Conservation (phyloP, 2,888 invertebrate species). For the Steinernema scapterisci region DNA sequence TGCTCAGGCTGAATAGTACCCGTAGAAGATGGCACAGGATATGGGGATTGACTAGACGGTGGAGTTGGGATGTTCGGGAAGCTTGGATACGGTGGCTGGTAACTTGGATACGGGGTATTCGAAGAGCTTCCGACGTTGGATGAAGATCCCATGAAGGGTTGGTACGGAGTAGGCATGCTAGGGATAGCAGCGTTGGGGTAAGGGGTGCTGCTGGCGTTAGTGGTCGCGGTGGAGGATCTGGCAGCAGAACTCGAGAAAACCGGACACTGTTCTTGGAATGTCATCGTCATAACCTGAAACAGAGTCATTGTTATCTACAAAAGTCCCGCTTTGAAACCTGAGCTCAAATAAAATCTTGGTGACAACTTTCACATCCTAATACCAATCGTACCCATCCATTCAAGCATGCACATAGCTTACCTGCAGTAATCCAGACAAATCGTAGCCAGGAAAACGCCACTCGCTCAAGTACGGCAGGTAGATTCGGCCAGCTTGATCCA, state of each 20-base stretch:
- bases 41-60: slow-evolving; percentile 39
- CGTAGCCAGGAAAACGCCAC: slow-evolving; percentile 81
- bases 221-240: slow-evolving; percentile 71
- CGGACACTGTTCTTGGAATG: slow-evolving; percentile 93
- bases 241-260: slow-evolving; percentile 72
- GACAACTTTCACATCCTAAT: background rate
- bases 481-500: slow-evolving; percentile 91
- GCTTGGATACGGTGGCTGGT: slow-evolving; percentile 69
- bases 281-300: slow-evolving; percentile 78
- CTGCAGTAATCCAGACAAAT: slow-evolving; percentile 85
- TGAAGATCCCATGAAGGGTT: slow-evolving; percentile 20
- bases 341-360: too few species aligned
- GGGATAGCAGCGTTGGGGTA: slow-evolving; percentile 29
- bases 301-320: too few species aligned
- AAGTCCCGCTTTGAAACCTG: too few species aligned
- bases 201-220: slow-evolving; percentile 36
- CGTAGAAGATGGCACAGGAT: slow-evolving; percentile 72
- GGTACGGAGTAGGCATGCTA: slow-evolving; percentile 2
- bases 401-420: too few species aligned
- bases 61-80: slow-evolving; percentile 45
- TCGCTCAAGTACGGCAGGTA: slow-evolving; percentile 95
- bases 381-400: background rate
- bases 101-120: slow-evolving; percentile 71
- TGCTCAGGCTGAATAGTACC: slow-evolving; percentile 94
- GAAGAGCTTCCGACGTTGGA: slow-evolving; percentile 66